Evolutionary conservation across 2,113 vertebrate genomes (phyloP).

Genomic region (Platichthys stellatus): DNA sequence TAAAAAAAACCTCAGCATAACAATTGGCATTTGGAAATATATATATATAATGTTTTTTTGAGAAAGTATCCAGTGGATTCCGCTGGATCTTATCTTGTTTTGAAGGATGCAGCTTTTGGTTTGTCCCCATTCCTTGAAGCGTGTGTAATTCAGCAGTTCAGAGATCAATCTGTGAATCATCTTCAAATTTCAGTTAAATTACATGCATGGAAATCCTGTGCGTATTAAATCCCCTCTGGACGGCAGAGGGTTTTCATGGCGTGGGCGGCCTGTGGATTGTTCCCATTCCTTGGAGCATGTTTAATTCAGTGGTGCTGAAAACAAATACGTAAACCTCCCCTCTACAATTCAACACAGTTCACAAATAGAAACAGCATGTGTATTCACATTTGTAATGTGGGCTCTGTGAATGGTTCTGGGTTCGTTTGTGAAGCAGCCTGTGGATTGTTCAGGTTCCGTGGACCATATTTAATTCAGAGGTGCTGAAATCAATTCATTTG

Average conservation of each 20-base stretch:
- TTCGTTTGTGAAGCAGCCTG: conserved; percentile 21
- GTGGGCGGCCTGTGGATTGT: conserved; percentile 25
- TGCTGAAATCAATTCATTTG: conserved; percentile 58
- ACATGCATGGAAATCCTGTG: conserved; percentile 28
- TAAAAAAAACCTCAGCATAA: neutral
- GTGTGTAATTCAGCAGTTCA: conserved; percentile 51
- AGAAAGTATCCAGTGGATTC: conserved; percentile 11
- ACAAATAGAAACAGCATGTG: conserved; percentile 17
- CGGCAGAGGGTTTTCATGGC: conserved; percentile 17
- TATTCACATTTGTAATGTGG: conserved; percentile 1
- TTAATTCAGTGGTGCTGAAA: conserved; percentile 63
- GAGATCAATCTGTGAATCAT: conserved; percentile 33
- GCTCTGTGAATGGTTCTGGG: conserved; percentile 14
- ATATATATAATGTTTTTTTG: neutral
- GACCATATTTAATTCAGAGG: conserved; percentile 67
- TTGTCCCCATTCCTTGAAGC: conserved; percentile 28
- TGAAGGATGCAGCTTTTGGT: conserved; percentile 6
- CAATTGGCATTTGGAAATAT: conserved; percentile 18
- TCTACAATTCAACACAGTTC: conserved; percentile 43
- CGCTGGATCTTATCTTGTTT: neutral
- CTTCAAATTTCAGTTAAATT: conserved; percentile 53
- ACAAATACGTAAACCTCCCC: conserved; percentile 27
- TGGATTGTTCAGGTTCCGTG: conserved; percentile 44
- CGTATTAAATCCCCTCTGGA: conserved; percentile 43
- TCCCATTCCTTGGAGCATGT: conserved; percentile 51